These are phyloP conservation scores for Crotalus adamanteus DNA, from an alignment of 2,797 vertebrate species.

Conservation along the genomic window DNA sequence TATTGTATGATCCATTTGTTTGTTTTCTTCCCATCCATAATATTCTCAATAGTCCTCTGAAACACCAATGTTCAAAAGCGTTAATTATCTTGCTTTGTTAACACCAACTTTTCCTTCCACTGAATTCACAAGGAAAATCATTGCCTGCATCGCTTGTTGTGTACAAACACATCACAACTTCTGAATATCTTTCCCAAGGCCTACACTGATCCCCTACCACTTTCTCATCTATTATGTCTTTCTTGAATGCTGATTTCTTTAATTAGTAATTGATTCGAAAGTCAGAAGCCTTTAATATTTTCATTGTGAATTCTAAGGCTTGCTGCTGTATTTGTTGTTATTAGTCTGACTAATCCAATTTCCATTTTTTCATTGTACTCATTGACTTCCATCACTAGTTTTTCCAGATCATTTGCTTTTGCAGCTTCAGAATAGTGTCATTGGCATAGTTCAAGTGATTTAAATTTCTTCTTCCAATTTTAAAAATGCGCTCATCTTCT, in stretches of 20 bases:
- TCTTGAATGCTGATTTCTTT: not conserved
- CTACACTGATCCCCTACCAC: not conserved
- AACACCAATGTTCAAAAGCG: not conserved
- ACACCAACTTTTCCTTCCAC: not conserved
- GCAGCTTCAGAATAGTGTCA: not conserved
- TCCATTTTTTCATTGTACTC: not conserved
- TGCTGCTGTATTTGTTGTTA: not conserved
- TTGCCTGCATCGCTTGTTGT: not conserved
- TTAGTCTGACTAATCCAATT: not conserved
- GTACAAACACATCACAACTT: not conserved
- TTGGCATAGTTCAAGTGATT: not conserved
- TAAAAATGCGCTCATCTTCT: not conserved
- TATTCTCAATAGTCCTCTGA: not conserved
- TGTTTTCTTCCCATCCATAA: not conserved
- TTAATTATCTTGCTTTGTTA: not conserved
- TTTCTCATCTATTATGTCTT: not conserved
- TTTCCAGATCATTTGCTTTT: not conserved
- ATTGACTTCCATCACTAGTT: not conserved
- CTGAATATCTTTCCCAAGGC: not conserved
- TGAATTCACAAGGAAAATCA: not conserved
- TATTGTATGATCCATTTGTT: not conserved
- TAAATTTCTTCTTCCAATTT: not conserved
- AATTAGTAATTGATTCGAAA: not conserved
- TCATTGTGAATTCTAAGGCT: not conserved
- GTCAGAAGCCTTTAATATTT: not conserved